These are phyloP conservation scores for Gobio occitaniae DNA, from an alignment of 2,797 vertebrate genomes.

Conservation along the genomic window DNA sequence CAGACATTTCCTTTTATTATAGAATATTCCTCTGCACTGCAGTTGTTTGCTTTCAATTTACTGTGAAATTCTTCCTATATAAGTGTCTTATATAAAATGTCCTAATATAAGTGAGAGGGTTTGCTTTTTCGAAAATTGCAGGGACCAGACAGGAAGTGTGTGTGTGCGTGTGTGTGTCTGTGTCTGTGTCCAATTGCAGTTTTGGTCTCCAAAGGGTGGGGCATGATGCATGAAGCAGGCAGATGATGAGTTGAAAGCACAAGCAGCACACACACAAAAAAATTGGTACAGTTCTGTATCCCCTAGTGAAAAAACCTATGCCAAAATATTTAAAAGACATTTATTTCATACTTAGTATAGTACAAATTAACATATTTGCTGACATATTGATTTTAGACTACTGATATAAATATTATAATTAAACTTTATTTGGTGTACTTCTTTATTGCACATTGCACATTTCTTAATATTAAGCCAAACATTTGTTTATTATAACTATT, in stretches of 20 bases:
- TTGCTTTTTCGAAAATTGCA: slow-evolving; percentile 13
- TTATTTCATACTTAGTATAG: no score
- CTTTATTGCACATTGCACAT: no score
- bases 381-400: no score
- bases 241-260: not conserved
- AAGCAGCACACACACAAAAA: not conserved
- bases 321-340: no score
- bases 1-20: slow-evolving; percentile 7
- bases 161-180: not conserved
- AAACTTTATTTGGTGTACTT: no score
- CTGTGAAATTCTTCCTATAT: not conserved
- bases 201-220: not conserved
- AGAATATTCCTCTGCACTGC: not conserved
- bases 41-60: slow-evolving; percentile 25
- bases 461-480: no score
- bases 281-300: not conserved
- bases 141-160: slow-evolving; percentile 5
- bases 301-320: no score
- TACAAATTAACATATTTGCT: no score
- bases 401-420: no score
- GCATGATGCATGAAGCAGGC: not conserved
- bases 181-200: not conserved
- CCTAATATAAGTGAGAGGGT: not conserved
- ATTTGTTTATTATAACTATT: no score
- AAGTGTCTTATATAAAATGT: slow-evolving; percentile 8